Evolutionary conservation across 2,797 vertebrate genomes (phyloP), one percentile per base, ranked within the genome.

Genomic region (Vultur gryphus): DNA sequence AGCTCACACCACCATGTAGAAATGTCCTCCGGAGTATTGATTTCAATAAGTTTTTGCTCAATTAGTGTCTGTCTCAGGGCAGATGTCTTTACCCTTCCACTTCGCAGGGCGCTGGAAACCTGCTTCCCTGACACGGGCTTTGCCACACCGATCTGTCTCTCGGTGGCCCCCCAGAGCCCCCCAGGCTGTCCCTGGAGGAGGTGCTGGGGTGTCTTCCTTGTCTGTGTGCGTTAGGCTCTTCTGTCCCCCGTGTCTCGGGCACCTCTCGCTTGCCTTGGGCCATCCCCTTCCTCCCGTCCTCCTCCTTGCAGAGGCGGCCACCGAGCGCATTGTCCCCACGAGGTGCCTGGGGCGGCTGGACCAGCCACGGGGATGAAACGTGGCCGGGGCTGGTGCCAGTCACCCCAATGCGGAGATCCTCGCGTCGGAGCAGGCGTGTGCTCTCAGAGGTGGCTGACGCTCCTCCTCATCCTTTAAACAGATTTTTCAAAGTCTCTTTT

Each of bases 261-360:
- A 51, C 24, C 28, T 29, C 54, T n/a, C 0, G 0, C 33, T 24
- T 19, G 18, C 24, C 43, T 15, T 13, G 29, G 19, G 48, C 33
- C 6, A 6, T 2, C 31, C 28, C 26, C 19, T 39, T 64, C 37
- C 55, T 66, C 59, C 19, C 20, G 16, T 25, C 44, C 49, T 65
- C 20, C 44, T 58, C 31, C 28, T 48, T 13, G 24, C 54, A 26
- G 37, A 49, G 13, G 16, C 1, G 7, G 18, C 43, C 31, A 13
- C 46, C 0, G 1, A 7, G 26, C 2, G 0, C 16, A 0, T 18
- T 12, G 48, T 61, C 16, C 35, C 19, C 41, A 2, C 0, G 1
- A 15, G 39, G 25, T 11, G 19, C 19, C 23, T 31, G 43, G 43
- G 49, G 35, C 5, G 3, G 62, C 61, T 52, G 72, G 33, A 31